Conservation (phyloP, 2,113 vertebrate species). For the Pseudopipra pipra region DNA sequence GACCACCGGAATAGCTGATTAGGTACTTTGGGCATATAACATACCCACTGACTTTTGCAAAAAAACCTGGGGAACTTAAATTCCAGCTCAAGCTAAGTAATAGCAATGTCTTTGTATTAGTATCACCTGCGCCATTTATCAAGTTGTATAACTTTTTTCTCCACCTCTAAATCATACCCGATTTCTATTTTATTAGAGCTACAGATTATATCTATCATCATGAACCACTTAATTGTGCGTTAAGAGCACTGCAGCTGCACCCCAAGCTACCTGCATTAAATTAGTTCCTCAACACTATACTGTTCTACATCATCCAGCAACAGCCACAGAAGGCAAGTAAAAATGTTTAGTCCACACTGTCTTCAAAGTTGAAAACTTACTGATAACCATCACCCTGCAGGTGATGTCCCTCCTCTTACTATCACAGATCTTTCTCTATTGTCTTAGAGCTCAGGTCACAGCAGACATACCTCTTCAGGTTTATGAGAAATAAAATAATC, state of each 20-base stretch:
- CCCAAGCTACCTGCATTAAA: not conserved
- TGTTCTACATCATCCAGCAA: not conserved
- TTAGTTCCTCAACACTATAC: not conserved
- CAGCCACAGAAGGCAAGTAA: not conserved
- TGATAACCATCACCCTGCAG: not conserved
- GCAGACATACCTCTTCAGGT: too few species aligned
- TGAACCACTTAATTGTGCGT: not conserved
- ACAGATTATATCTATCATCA: not conserved
- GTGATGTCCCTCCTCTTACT: not conserved
- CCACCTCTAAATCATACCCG: not conserved
- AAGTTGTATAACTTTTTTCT: not conserved
- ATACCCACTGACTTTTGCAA: not conserved
- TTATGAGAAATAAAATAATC: too few species aligned
- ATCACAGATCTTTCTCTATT: not conserved
- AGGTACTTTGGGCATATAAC: not conserved
- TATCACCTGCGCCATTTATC: not conserved
- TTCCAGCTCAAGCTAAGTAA: not conserved
- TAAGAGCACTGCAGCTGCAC: not conserved
- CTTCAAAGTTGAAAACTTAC: not conserved
- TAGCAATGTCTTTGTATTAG: not conserved
- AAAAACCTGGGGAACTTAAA: not conserved
- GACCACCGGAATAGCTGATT: not conserved
- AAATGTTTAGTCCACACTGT: not conserved
- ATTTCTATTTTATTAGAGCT: not conserved
- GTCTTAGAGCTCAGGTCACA: not conserved